Evolutionary conservation across 2,797 vertebrate genomes (phyloP).

Genomic region (Aplochiton taeniatus): DNA sequence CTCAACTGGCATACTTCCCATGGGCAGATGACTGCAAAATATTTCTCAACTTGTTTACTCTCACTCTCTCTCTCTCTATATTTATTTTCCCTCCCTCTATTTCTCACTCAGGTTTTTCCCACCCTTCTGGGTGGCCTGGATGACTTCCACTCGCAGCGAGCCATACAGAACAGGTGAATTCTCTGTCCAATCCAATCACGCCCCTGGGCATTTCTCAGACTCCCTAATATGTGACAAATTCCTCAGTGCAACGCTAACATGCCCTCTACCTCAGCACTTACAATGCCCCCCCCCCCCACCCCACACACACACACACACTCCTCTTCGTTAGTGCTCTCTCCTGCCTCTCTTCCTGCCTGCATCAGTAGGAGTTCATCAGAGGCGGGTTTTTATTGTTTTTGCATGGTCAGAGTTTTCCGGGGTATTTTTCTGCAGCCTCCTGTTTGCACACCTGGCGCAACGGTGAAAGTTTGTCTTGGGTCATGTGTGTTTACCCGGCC

Average conservation of each 20-base stretch:
- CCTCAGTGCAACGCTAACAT: slow-evolving; percentile 16
- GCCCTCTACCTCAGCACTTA: slow-evolving; percentile 8
- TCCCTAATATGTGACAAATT: slow-evolving; percentile 36
- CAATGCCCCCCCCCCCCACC: slow-evolving; percentile 16
- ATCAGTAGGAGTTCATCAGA: slow-evolving; percentile 56
- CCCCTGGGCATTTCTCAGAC: not conserved
- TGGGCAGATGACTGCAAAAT: not conserved
- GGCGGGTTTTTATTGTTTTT: slow-evolving; percentile 66
- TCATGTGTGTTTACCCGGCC: slow-evolving; percentile 74
- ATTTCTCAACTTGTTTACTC: not conserved
- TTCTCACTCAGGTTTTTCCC: slow-evolving; percentile 29
- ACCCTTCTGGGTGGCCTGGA: slow-evolving; percentile 51
- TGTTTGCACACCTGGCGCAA: slow-evolving; percentile 77
- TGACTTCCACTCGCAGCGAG: slow-evolving; percentile 15
- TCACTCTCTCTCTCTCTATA: not conserved
- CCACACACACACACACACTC: not conserved
- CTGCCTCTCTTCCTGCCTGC: slow-evolving; percentile 28
- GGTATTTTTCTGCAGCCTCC: slow-evolving; percentile 44
- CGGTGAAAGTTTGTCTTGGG: slow-evolving; percentile 77
- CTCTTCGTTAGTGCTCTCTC: too few relatives aligned
- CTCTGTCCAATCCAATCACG: slow-evolving; percentile 42
- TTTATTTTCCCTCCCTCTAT: slow-evolving; percentile 31
- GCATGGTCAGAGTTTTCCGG: slow-evolving; percentile 65
- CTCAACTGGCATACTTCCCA: too few relatives aligned
- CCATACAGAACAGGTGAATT: slow-evolving; percentile 52